Conservation (phyloP, 2,888 invertebrate genomes). For the Mimachlamys varia region DNA sequence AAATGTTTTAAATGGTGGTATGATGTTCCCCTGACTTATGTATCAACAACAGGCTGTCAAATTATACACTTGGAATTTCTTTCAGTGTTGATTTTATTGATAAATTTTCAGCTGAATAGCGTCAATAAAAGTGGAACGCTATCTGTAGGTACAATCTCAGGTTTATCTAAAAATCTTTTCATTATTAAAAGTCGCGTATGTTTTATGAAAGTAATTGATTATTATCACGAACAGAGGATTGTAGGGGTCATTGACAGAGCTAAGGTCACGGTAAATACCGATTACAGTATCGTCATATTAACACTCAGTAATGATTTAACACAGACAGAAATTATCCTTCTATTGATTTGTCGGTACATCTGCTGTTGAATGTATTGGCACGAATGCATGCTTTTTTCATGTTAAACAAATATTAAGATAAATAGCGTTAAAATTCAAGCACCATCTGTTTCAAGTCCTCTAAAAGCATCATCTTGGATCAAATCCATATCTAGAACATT, state of each 20-base stretch:
- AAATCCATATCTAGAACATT: background rate
- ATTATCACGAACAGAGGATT: background rate
- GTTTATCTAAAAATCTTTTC: background rate
- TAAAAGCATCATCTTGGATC: background rate
- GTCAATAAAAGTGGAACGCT: background rate
- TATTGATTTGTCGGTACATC: background rate
- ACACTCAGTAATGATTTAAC: background rate
- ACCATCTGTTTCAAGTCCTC: background rate
- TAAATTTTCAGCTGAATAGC: background rate
- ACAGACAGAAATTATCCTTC: background rate
- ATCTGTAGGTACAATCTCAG: background rate
- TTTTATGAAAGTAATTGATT: constrained; percentile 16
- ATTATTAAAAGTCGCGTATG: background rate
- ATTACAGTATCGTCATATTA: background rate
- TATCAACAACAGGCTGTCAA: background rate
- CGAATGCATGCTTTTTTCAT: background rate
- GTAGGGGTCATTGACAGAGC: background rate
- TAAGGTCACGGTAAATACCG: background rate
- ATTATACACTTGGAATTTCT: background rate
- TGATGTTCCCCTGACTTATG: background rate
- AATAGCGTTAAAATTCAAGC: background rate
- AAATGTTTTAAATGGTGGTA: background rate
- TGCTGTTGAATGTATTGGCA: background rate
- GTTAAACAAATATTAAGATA: background rate
- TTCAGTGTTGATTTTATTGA: background rate